Base-by-base conservation (phyloP, 2,888 invertebrate species). In the Eilema caniola region DNA sequence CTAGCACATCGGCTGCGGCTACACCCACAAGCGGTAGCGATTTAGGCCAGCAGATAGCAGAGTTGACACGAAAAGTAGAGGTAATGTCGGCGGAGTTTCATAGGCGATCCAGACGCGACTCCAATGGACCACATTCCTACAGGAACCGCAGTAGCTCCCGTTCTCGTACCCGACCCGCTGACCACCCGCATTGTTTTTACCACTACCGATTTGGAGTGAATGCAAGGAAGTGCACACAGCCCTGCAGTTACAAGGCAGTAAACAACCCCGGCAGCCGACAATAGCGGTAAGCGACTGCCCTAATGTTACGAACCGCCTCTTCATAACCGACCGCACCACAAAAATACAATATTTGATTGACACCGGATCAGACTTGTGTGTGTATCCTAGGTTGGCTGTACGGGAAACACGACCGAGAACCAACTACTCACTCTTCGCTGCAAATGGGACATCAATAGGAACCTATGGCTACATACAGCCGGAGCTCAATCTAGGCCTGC, bases 371-470 rank as follows among this genome's bases (percentile, higher is more conserved):
- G 80, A 82, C 41, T 20, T 82, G 31, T 83, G 80, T 47, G 78
- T 76, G 3, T 80, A 62, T 62, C 77, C 78, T 16, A 53, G 76
- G n/a, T 59, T 24, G 33, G 69, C 66, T 23, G 31, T 76, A 24
- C 64, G 61, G 16, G 71, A 71, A 33, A 60, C 59, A 16, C 76
- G 75, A 16, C 28, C 23, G 24, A 77, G 76, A 24, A 73, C 81
- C 0, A 67, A 77, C 24, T 59, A 59, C 11, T 1, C 23, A 4
- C 67, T 89, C 7, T 80, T 69, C 53, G 89, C 89, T 23, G 86
- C 88, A 0, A 88, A 89, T 66, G 83, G 84, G 12, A 76, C 83
- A 0, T 12, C 61, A 0, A 89, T 90, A 12, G 23, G 67, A 24
- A 80, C 81, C 0, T 82, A 80, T 33, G 79, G 81, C 3, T 64